phyloP scores from a whole-genome alignment of 92 coral and sea anemone genomes.

The Palythoa heliodiscus region DNA sequence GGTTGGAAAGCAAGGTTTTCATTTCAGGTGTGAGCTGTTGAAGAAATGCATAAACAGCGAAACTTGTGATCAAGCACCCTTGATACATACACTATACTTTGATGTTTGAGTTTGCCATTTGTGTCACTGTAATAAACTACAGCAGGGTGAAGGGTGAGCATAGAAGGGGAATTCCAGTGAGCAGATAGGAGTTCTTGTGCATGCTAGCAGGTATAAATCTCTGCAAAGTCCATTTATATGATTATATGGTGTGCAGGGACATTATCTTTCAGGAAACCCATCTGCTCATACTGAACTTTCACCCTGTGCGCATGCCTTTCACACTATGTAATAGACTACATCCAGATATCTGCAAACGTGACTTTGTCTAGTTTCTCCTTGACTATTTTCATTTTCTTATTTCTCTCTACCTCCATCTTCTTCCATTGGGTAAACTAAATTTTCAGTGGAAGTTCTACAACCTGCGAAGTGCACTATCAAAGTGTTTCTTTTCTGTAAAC shows the following conservation, averaged over 20 bases:
- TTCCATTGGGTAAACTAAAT: no score
- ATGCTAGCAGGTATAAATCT: background rate
- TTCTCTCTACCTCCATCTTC: no score
- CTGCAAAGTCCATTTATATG: slow-evolving; percentile 43
- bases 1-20: background rate
- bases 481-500: no score
- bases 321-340: background rate
- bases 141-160: background rate
- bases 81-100: slow-evolving; percentile 41
- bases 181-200: background rate
- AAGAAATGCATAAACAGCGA: slow-evolving; percentile 43
- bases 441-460: no score
- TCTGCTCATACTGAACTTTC: slow-evolving; percentile 46
- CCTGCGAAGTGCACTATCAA: no score
- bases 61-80: slow-evolving; percentile 39
- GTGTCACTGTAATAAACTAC: slow-evolving; percentile 47
- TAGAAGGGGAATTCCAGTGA: background rate
- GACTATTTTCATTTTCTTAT: no score
- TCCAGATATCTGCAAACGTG: background rate
- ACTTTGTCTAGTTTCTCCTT: background rate
- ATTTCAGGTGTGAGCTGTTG: slow-evolving; percentile 33
- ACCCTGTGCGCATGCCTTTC: slow-evolving; percentile 43
- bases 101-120: slow-evolving; percentile 6
- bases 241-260: slow-evolving; percentile 39
- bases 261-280: slow-evolving; percentile 35